Percentiles rank a stretch among this genome's conserved stretches.
Conservation (phyloP, 2,888 invertebrate genomes). For the Drosophila prolongata region DNA sequence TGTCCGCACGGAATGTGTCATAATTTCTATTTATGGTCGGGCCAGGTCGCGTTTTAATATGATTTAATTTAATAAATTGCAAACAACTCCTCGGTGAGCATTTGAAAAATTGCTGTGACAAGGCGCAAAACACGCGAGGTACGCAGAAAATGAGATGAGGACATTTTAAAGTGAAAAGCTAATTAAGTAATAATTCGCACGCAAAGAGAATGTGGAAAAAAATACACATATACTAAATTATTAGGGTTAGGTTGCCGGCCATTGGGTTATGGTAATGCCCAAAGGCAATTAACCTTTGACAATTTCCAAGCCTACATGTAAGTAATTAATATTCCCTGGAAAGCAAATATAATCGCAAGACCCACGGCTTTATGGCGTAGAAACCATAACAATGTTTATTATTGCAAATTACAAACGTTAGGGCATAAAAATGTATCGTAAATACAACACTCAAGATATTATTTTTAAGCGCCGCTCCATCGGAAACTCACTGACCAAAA, state of each 20-base stretch:
- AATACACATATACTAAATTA: neutral
- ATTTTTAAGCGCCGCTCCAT: constrained; percentile 31
- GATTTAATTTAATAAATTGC: constrained; percentile 77
- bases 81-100: constrained; percentile 61
- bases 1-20: constrained; percentile 76
- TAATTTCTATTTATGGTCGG: constrained; percentile 74
- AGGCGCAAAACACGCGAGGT: constrained; percentile 35
- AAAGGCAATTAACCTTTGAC: constrained; percentile 45
- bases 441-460: constrained; percentile 46
- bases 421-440: constrained; percentile 47
- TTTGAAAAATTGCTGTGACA: constrained; percentile 56
- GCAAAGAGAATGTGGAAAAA: constrained; percentile 10
- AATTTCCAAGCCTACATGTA: constrained; percentile 22
- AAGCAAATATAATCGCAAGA: neutral
- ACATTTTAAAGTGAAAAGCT: constrained; percentile 64
- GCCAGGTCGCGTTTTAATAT: constrained; percentile 64
- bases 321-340: constrained; percentile 17
- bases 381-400: constrained; percentile 38
- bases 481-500: constrained; percentile 39
- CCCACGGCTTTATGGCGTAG: constrained; percentile 3
- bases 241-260: constrained; percentile 25
- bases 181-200: constrained; percentile 70
- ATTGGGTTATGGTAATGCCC: constrained; percentile 49
- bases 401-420: constrained; percentile 31
- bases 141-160: constrained; percentile 16